These are phyloP conservation scores for Danio albolineatus DNA, from an alignment of 2,797 vertebrate species.

Conservation along the genomic window DNA sequence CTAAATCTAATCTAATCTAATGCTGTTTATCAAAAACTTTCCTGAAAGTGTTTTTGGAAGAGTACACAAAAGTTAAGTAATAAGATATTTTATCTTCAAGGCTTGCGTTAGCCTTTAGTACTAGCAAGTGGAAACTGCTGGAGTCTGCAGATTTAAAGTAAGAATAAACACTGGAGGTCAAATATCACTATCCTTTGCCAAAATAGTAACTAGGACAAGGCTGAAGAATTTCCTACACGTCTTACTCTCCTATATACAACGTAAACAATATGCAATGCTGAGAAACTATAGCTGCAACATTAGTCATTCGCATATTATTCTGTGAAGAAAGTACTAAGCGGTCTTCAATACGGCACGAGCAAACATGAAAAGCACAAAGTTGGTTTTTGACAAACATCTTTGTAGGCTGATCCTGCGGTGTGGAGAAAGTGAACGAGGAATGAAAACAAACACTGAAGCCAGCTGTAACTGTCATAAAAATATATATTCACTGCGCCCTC, in stretches of 20 bases:
- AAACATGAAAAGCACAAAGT: background rate
- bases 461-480: background rate
- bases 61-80: background rate
- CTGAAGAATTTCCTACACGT: background rate
- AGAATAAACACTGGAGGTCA: conserved; percentile 44
- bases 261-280: background rate
- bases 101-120: background rate
- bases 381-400: background rate
- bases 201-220: conserved; percentile 24
- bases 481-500: conserved; percentile 10
- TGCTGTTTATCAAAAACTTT: too few species aligned
- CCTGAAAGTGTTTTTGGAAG: background rate
- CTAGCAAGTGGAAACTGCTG: conserved; percentile 38
- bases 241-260: background rate
- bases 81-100: background rate
- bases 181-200: conserved; percentile 7
- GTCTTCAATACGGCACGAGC: background rate
- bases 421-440: conserved; percentile 25
- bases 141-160: conserved; percentile 40
- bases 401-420: background rate
- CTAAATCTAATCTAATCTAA: too few species aligned
- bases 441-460: conserved; percentile 16
- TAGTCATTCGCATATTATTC: background rate
- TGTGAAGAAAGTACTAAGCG: background rate
- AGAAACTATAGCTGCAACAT: background rate